phyloP scores from a whole-genome alignment of 2,888 invertebrate species.

The Apomyelois bistriatella region DNA sequence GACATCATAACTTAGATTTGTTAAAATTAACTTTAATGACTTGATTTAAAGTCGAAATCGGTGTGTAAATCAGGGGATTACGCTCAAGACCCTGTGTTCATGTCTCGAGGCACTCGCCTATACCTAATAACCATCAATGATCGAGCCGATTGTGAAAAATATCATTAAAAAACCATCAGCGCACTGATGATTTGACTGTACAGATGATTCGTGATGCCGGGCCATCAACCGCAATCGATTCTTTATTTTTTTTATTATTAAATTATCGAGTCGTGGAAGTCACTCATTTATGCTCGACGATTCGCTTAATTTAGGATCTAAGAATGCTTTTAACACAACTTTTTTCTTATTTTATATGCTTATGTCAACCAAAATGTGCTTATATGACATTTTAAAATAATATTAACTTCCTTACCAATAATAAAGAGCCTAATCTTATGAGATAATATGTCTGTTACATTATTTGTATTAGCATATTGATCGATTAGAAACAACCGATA shows the following conservation, averaged over 20 bases:
- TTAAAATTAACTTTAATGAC: constrained; percentile 1
- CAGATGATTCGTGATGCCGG: constrained; percentile 58
- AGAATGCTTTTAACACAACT: neutral
- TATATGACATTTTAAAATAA: too few relatives aligned
- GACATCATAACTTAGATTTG: constrained; percentile 8
- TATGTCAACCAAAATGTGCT: constrained; percentile 1
- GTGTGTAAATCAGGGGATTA: constrained; percentile 19
- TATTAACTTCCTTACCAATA: too few relatives aligned
- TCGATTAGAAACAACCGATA: constrained; percentile 34
- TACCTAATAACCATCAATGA: constrained; percentile 78
- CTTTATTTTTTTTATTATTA: constrained; percentile 65
- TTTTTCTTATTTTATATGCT: neutral
- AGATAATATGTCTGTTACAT: neutral
- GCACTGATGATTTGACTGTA: constrained; percentile 72
- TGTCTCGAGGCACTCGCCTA: constrained; percentile 68
- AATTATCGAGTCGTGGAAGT: constrained; percentile 61
- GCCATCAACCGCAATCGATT: constrained; percentile 77
- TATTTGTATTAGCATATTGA: constrained; percentile 19
- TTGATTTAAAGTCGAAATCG: constrained; percentile 21
- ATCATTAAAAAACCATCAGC: constrained; percentile 81
- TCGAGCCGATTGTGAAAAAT: constrained; percentile 79
- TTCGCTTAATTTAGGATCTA: constrained; percentile 33
- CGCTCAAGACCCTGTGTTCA: constrained; percentile 31
- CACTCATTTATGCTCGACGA: constrained; percentile 38
- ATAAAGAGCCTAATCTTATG: neutral